Base-by-base conservation (phyloP, 2,888 invertebrate genomes). In the Cetonia aurata region DNA sequence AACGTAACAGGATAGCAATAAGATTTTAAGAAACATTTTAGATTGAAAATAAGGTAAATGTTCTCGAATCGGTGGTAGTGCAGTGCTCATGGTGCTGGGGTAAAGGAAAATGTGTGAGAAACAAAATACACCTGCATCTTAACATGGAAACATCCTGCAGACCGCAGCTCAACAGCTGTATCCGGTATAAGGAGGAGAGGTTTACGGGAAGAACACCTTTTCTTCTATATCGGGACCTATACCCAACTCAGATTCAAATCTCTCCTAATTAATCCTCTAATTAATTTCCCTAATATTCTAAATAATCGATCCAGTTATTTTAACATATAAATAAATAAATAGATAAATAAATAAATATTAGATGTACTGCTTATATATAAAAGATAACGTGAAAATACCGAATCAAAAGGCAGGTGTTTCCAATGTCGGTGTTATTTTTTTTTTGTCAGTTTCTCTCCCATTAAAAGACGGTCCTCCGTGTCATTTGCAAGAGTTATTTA, bases 101-200 rank as follows among this genome's bases (percentile, higher is more conserved):
- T 48, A 50, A 62, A 50, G 37, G 62, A 62, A 76, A 75, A 69
- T 55, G 67, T 67, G 70, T 80, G 79, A 81, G 80, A 81, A 80
- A 79, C 79, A 81, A 78, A 79, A 78, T 80, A 82, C 83, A 83
- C 83, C 82, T 84, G 83, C 83, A 80, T 80, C 80, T 78, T 81
- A 62, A 77, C 79, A 77, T 79, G 77, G 72, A 79, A 53, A 60
- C 80, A 81, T 82, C 82, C 81, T 80, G 82, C 80, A 79, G 78
- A 77, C 81, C 80, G 80, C 80, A 79, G 77, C 75, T 62, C 62
- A 77, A 82, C 84, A 84, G 84, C 84, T 84, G 84, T 84, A 83
- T 84, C 84, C 84, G 84, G 84, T 77, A 72, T 70, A 74, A 68
- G 69, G 60, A 68, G 69, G 60, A 57, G 69, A 68, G 62, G 72